phyloP scores from a whole-genome alignment of 2,888 invertebrate species.

The Oscheius sp. region DNA sequence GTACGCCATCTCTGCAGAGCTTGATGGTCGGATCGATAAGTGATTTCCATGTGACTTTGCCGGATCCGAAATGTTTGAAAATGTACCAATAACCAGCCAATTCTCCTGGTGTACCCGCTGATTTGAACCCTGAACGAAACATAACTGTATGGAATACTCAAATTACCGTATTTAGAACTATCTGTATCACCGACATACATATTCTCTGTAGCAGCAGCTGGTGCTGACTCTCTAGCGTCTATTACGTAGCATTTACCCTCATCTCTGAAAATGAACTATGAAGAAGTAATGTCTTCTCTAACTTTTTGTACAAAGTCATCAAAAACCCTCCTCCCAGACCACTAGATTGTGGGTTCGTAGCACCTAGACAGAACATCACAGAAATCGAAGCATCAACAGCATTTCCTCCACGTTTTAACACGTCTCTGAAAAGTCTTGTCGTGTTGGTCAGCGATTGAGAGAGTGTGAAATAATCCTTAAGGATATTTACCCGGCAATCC shows the following conservation, averaged over 20 bases:
- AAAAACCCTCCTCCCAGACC: slow-evolving; percentile 91
- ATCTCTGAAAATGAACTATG: slow-evolving; percentile 42
- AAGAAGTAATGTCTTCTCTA: not conserved
- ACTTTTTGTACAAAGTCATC: slow-evolving; percentile 83
- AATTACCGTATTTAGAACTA: slow-evolving; percentile 57
- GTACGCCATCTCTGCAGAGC: slow-evolving; percentile 63
- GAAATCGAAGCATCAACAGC: slow-evolving; percentile 90
- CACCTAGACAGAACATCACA: slow-evolving; percentile 86
- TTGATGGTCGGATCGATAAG: slow-evolving; percentile 60
- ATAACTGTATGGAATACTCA: not conserved
- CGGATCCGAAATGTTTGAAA: slow-evolving; percentile 68
- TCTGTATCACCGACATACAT: slow-evolving; percentile 72
- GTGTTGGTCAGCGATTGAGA: not conserved
- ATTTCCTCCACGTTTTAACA: slow-evolving; percentile 79
- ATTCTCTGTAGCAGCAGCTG: slow-evolving; percentile 77
- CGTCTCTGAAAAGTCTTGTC: slow-evolving; percentile 76
- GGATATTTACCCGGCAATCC: slow-evolving; percentile 57
- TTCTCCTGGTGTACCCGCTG: slow-evolving; percentile 71
- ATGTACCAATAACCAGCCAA: slow-evolving; percentile 71
- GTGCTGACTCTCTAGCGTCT: slow-evolving; percentile 76
- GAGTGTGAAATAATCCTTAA: not conserved
- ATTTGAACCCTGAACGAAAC: slow-evolving; percentile 56
- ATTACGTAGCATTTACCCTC: slow-evolving; percentile 68
- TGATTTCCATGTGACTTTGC: slow-evolving; percentile 63
- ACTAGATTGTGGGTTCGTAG: slow-evolving; percentile 86